Evolutionary conservation across 1,140 invertebrate species (phyloP).

Genomic region (Archivesica marissinica): DNA sequence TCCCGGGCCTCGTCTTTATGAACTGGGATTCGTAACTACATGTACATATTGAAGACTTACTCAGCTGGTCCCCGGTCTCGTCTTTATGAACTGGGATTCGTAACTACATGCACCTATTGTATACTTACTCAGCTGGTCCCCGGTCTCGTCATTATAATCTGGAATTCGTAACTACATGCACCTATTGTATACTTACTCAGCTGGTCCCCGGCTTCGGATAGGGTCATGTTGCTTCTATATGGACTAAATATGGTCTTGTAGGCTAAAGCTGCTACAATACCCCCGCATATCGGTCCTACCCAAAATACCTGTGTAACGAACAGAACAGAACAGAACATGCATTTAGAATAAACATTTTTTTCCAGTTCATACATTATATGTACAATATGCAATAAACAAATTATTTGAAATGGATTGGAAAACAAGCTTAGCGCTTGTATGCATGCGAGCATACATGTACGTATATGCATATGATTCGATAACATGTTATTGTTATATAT

Average conservation of each 20-base stretch:
- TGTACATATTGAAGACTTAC: background rate
- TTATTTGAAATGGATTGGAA: too few species aligned
- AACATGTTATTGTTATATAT: too few species aligned
- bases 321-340: too few species aligned
- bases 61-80: too few species aligned
- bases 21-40: background rate
- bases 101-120: background rate
- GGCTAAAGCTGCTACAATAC: constrained; percentile 89
- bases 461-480: too few species aligned
- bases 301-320: too few species aligned
- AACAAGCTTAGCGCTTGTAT: too few species aligned
- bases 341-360: too few species aligned
- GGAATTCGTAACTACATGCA: background rate
- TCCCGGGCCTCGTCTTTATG: background rate
- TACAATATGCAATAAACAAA: too few species aligned
- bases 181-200: constrained; percentile 13
- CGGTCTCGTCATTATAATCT: background rate
- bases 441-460: too few species aligned
- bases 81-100: background rate
- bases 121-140: too few species aligned
- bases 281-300: constrained; percentile 93
- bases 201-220: background rate
- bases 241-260: constrained; percentile 89
- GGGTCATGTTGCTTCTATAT: background rate
- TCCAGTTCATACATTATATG: too few species aligned